Evolutionary conservation across 2,113 vertebrate genomes (phyloP).

Genomic region (Oceanodroma tethys): DNA sequence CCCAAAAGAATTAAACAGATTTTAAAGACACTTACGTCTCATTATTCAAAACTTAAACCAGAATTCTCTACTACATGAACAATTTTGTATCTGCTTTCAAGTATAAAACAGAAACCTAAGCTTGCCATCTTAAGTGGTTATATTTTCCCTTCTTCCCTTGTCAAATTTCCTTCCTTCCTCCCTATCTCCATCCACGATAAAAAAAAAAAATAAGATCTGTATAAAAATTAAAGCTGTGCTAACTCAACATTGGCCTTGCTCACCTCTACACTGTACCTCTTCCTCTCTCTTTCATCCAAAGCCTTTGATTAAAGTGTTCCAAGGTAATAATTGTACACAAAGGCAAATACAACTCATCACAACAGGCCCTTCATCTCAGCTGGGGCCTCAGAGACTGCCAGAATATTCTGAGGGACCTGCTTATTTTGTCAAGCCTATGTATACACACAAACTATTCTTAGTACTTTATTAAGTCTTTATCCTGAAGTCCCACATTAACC

Average conservation of each 20-base stretch:
- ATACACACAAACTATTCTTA: background rate
- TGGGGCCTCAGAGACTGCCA: background rate
- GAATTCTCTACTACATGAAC: background rate
- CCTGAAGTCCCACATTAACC: background rate
- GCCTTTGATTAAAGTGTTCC: background rate
- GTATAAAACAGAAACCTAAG: background rate
- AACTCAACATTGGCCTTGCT: background rate
- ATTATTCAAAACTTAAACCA: background rate
- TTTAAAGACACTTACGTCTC: background rate
- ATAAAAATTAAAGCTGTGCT: background rate
- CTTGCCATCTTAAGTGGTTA: background rate
- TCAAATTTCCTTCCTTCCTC: background rate
- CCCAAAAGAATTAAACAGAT: background rate
- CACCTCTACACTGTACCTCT: background rate
- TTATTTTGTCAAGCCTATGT: background rate
- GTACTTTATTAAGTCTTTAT: background rate
- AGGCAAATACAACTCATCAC: background rate
- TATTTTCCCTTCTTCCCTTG: background rate
- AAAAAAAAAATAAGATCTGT: background rate
- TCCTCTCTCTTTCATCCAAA: background rate
- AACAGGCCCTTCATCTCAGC: background rate
- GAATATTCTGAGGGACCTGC: background rate
- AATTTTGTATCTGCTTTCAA: background rate
- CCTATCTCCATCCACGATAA: background rate
- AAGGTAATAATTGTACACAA: background rate